Percentiles rank a stretch among this genome's conserved stretches.
These are phyloP conservation scores for Eupleurogrammus muticus DNA, from an alignment of 2,797 vertebrate genomes.

Conservation along the genomic window DNA sequence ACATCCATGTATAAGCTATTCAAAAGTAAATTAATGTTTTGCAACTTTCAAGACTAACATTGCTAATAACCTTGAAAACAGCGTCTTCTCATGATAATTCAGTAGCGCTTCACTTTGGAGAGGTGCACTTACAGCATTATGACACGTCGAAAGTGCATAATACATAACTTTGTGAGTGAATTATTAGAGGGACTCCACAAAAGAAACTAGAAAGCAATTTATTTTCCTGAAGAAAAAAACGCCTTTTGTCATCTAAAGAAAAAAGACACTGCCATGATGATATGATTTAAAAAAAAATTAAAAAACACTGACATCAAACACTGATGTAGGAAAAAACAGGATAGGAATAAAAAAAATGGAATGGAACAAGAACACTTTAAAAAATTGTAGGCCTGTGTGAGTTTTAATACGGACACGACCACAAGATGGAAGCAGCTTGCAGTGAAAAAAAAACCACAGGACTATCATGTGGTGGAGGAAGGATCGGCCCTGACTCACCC, in stretches of 20 bases:
- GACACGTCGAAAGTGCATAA: neutral
- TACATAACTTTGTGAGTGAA: neutral
- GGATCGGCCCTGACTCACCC: constrained; percentile 76
- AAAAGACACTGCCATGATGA: too few species aligned
- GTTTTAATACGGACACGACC: neutral
- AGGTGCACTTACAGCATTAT: neutral
- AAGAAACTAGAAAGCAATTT: neutral
- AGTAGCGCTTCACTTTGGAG: neutral
- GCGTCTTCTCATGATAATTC: neutral
- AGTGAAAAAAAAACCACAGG: neutral
- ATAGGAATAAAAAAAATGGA: too few species aligned
- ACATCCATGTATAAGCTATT: neutral
- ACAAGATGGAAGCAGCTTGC: neutral
- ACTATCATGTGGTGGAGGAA: neutral
- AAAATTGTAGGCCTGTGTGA: neutral
- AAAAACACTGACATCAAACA: too few species aligned
- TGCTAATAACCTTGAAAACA: constrained; percentile 4
- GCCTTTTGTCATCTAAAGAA: too few species aligned
- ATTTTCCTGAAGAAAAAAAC: too few species aligned
- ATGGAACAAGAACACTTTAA: too few species aligned
- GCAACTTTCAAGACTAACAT: neutral
- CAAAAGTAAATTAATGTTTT: neutral
- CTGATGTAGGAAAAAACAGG: too few species aligned
- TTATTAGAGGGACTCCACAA: neutral
- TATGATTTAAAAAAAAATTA: too few species aligned